phyloP scores from a whole-genome alignment of 2,888 invertebrate species.

The Papilio gigon region DNA sequence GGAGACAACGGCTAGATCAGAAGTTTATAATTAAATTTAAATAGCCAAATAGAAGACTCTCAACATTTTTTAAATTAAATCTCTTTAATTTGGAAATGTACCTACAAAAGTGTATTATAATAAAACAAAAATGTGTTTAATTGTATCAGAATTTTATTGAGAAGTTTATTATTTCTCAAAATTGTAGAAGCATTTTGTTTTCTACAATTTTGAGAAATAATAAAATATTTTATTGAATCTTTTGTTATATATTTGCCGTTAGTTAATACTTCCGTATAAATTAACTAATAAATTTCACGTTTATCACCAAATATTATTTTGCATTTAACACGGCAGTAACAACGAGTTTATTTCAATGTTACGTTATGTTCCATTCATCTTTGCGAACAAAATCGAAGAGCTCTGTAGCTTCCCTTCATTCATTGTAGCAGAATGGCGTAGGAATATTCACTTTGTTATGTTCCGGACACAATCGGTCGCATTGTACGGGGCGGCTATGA shows the following conservation, averaged over 20 bases:
- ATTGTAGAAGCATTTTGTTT: too few species aligned
- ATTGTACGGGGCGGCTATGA: conserved; percentile 63
- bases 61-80: too few species aligned
- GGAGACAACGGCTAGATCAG: neutral
- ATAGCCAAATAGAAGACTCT: too few species aligned
- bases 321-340: conserved; percentile 44
- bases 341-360: conserved; percentile 49
- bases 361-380: conserved; percentile 77
- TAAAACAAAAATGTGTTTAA: too few species aligned
- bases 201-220: too few species aligned
- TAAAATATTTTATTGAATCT: neutral
- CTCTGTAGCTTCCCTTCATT: conserved; percentile 64
- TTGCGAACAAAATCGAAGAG: conserved; percentile 67
- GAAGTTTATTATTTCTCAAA: too few species aligned
- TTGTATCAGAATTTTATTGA: too few species aligned
- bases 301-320: conserved; percentile 37
- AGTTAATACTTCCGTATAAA: neutral
- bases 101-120: too few species aligned
- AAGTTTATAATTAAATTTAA: too few species aligned
- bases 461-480: conserved; percentile 70
- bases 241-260: neutral
- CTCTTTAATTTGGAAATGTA: too few species aligned
- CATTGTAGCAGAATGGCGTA: conserved; percentile 53
- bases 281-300: conserved; percentile 25
- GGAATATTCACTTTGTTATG: conserved; percentile 64